These are phyloP conservation scores for Emydoidea blandingii DNA, from an alignment of 2,797 vertebrate genomes.

Conservation along the genomic window DNA sequence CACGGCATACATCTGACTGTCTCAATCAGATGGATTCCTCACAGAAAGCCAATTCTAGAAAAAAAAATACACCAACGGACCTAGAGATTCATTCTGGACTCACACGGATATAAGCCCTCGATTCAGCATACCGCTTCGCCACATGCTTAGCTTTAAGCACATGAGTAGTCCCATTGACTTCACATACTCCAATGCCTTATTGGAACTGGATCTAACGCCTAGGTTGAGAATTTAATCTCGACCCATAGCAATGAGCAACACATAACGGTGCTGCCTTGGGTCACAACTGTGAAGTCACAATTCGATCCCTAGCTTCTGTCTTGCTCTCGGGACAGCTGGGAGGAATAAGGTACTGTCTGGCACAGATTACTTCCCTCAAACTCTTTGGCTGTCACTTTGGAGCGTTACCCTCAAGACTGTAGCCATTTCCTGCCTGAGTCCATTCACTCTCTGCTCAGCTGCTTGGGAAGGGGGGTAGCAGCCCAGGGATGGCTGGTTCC, in stretches of 20 bases:
- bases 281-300: background rate
- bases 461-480: background rate
- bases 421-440: background rate
- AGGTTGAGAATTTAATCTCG: background rate
- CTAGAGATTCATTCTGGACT: background rate
- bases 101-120: background rate
- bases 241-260: background rate
- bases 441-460: background rate
- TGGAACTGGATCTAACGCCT: background rate
- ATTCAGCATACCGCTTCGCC: background rate
- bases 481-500: too few relatives aligned
- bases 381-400: background rate
- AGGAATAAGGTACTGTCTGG: background rate
- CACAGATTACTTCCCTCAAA: background rate
- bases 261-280: background rate
- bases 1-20: background rate
- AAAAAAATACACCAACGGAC: background rate
- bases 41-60: conserved; percentile 12
- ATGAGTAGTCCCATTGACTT: background rate
- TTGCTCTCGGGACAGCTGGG: background rate
- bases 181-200: background rate
- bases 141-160: background rate
- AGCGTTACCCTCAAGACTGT: background rate
- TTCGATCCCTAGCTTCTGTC: background rate
- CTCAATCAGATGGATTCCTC: background rate